phyloP scores from a whole-genome alignment of 2,888 invertebrate genomes.

The Synanthedon tipuliformis region DNA sequence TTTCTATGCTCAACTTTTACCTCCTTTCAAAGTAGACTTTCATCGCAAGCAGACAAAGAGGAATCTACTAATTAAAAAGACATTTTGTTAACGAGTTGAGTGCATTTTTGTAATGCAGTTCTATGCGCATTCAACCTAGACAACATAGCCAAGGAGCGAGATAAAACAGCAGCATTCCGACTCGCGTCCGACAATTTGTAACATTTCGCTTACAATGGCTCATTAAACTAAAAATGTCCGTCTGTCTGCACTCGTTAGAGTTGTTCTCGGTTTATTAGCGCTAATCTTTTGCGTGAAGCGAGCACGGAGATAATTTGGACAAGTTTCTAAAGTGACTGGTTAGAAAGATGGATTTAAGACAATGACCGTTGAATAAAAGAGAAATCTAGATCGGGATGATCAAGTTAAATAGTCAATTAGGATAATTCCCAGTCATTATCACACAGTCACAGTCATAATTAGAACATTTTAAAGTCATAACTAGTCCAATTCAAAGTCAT shows the following conservation, averaged over 20 bases:
- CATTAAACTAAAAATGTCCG: conserved; percentile 30
- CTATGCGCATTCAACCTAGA: conserved; percentile 3
- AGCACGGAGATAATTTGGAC: not conserved
- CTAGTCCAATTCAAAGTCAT: too few relatives aligned
- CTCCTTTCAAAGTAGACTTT: too few relatives aligned
- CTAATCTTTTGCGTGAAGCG: not conserved
- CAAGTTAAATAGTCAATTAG: too few relatives aligned
- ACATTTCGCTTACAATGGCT: conserved; percentile 32
- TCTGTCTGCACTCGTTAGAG: conserved; percentile 9
- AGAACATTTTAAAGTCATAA: too few relatives aligned
- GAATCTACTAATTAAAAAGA: not conserved
- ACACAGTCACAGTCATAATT: too few relatives aligned
- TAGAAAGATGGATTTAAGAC: not conserved
- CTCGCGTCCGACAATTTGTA: conserved; percentile 13
- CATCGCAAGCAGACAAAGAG: not conserved
- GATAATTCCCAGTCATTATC: too few relatives aligned
- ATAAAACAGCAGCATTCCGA: conserved; percentile 10
- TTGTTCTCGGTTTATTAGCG: conserved; percentile 15
- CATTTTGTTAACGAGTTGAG: not conserved
- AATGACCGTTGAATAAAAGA: not conserved
- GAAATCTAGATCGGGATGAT: not conserved
- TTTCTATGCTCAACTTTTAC: too few relatives aligned
- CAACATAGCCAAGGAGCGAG: conserved; percentile 11
- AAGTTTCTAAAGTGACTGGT: not conserved
- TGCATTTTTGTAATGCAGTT: conserved; percentile 1